These are phyloP conservation scores for Lagorchestes hirsutus DNA, from an alignment of 2,797 vertebrate genomes.

Conservation along the genomic window DNA sequence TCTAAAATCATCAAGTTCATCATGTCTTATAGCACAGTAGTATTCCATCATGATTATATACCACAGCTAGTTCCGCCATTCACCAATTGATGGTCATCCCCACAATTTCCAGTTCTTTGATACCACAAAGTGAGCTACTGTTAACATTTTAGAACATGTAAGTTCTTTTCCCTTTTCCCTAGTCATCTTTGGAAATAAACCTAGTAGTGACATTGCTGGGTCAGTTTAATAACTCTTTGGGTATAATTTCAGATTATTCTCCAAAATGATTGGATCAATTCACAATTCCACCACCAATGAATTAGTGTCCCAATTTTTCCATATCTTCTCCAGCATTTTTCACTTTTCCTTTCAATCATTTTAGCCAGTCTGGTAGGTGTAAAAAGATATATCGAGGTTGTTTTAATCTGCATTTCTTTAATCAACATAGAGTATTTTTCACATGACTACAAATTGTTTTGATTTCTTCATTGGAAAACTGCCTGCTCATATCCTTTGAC, in stretches of 20 bases:
- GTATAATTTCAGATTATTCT: background rate
- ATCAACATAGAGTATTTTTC: background rate
- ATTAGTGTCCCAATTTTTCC: background rate
- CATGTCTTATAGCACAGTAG: background rate
- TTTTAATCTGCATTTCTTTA: background rate
- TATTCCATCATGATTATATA: background rate
- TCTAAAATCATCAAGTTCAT: background rate
- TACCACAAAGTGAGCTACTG: background rate
- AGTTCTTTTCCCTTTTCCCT: background rate
- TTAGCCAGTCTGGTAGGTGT: background rate
- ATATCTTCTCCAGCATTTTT: background rate
- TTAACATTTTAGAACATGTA: background rate
- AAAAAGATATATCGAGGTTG: background rate
- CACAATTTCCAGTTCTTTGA: background rate
- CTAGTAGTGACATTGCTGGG: background rate
- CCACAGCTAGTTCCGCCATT: background rate
- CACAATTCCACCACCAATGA: background rate
- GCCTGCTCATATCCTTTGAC: background rate
- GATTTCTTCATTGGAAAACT: background rate
- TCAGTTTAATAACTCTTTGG: background rate
- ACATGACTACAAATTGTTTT: background rate
- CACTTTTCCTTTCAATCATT: background rate
- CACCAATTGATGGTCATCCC: background rate
- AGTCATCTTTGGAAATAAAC: background rate
- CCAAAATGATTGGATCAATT: background rate